phyloP scores from a whole-genome alignment of 2,888 invertebrate genomes.

The Lycia hirtaria region DNA sequence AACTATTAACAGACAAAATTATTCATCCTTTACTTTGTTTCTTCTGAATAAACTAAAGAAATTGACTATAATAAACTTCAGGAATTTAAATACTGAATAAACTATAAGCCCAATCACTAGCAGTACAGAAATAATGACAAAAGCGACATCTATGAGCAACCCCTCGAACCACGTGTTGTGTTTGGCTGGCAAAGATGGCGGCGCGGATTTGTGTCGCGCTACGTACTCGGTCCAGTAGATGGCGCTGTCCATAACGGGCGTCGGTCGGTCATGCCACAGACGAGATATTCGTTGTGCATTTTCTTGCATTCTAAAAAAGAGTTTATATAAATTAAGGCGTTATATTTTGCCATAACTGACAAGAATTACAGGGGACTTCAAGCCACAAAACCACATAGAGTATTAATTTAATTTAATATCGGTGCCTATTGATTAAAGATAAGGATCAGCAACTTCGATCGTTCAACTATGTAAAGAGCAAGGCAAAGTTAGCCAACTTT shows the following conservation, averaged over 20 bases:
- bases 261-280: conserved; percentile 83
- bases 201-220: conserved; percentile 73
- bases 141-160: conserved; percentile 64
- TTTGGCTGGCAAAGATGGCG: conserved; percentile 58
- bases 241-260: conserved; percentile 85
- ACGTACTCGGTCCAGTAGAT: conserved; percentile 88
- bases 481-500: no score
- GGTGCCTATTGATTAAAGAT: no score
- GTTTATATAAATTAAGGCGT: no score
- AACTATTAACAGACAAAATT: conserved; percentile 15
- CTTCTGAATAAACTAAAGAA: conserved; percentile 35
- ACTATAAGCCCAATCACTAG: conserved; percentile 43
- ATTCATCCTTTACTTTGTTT: conserved; percentile 51
- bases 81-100: conserved; percentile 45
- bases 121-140: conserved; percentile 48
- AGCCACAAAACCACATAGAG: no score
- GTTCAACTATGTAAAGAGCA: no score
- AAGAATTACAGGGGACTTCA: no score
- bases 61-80: conserved; percentile 41
- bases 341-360: no score
- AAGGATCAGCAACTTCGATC: no score
- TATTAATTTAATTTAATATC: no score
- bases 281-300: conserved; percentile 77
- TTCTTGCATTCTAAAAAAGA: conserved; percentile 66
- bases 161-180: conserved; percentile 57